Conservation (phyloP, 1,140 invertebrate species). For the Bombus superbus region DNA sequence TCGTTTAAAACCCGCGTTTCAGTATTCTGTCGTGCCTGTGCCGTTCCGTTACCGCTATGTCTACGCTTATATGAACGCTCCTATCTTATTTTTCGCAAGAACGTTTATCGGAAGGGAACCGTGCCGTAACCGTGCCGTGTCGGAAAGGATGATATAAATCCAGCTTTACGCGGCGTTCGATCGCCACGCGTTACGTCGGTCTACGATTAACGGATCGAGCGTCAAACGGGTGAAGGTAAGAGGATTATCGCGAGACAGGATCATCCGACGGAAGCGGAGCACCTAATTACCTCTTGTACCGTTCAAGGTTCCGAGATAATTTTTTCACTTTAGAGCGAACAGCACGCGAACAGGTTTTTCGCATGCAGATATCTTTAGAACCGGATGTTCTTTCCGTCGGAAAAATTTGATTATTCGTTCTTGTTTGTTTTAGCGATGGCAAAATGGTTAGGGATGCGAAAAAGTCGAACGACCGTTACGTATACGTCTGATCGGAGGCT, state of each 20-base stretch:
- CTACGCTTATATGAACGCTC: too few relatives aligned
- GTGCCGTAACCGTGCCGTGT: too few relatives aligned
- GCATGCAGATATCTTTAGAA: neutral
- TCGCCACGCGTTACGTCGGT: neutral
- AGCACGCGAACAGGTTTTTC: too few relatives aligned
- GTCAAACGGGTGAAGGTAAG: neutral
- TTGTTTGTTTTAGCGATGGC: neutral
- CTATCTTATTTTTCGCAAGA: too few relatives aligned
- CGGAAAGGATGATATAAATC: too few relatives aligned
- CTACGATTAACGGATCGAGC: neutral
- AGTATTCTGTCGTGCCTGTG: too few relatives aligned
- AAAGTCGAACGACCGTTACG: neutral
- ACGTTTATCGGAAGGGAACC: too few relatives aligned
- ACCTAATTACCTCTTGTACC: conserved; percentile 11
- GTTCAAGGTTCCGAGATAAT: neutral
- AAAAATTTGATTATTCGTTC: neutral
- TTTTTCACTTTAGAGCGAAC: too few relatives aligned
- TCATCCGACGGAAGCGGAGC: neutral
- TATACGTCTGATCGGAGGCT: neutral
- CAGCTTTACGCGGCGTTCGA: neutral
- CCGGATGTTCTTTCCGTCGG: neutral
- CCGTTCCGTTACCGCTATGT: too few relatives aligned
- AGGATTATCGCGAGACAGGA: neutral
- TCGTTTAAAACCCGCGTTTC: too few relatives aligned
- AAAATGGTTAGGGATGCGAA: neutral